Evolutionary conservation across 2,113 vertebrate species (phyloP), one percentile per base, ranked within the genome.

Genomic region (Pseudopipra pipra): DNA sequence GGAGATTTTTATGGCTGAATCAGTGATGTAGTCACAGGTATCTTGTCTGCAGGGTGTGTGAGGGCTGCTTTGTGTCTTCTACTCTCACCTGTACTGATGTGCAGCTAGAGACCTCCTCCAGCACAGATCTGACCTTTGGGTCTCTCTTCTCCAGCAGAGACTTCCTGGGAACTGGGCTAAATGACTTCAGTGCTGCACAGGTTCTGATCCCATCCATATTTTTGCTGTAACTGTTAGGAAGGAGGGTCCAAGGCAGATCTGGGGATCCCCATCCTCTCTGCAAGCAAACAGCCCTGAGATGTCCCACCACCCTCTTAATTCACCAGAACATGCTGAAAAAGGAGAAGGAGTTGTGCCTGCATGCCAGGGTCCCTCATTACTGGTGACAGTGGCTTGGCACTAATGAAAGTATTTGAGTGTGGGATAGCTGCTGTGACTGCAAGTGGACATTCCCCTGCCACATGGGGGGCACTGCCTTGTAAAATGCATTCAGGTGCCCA

Each of bases 391-490:
- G 72, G 56, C 0, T 4, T 55, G 35, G 30, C 2, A 7, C 41
- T 67, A 24, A 4, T 12, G 81, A 28, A 49, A 71, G 58, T 70
- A 19, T 41, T 76, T 35, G 62, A 19, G 10, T 6, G 17, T 85
- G 31, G 49, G 18, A 1, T 6, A 7, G 76, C 41, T 49, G 71
- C 51, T 7, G 0, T 5, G 11, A 3, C 33, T 43, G 56, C 88
- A 31, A 2, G 0, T 3, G 24, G 37, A 2, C 5, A 2, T 72
- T 71, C 66, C 76, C 73, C 0, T 55, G 79, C 55, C 35, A 46
- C 41, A 8, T 2, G 0, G 52, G 55, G 28, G 55, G 28, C 44
- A 5, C 15, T 55, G 72, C 73, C 74, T 49, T 63, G 55, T 21
- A 25, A 15, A 14, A 2, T 25, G 16, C 28, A 4, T 35, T 68